A percentile compares a stretch with the other conserved stretches of the same genome.
Conservation (phyloP, 2,888 invertebrate genomes). For the Phalera bucephala region DNA sequence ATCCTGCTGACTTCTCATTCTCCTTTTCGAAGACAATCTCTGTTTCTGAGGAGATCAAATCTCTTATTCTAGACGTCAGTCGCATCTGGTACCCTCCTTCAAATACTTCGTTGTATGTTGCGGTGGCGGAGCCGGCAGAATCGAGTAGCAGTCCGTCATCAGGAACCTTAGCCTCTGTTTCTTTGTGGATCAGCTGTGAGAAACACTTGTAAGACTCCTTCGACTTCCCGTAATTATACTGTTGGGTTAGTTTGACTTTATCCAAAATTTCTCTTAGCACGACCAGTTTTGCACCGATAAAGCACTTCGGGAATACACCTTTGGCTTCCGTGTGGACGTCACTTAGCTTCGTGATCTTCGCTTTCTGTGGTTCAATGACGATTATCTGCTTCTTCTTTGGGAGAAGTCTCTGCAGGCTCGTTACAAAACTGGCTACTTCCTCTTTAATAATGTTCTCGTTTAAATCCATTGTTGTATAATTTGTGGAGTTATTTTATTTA, state of each 20-base stretch:
- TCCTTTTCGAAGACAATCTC: conserved; percentile 65
- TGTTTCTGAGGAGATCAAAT: conserved; percentile 69
- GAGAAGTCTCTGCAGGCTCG: conserved; percentile 60
- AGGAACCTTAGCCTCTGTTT: conserved; percentile 53
- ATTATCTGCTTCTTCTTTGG: conserved; percentile 67
- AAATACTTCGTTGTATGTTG: conserved; percentile 58
- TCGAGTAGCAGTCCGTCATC: conserved; percentile 64
- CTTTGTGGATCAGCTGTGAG: conserved; percentile 63
- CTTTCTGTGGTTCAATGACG: conserved; percentile 44
- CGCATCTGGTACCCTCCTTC: conserved; percentile 59
- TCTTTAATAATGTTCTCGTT: conserved; percentile 66
- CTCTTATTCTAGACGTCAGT: conserved; percentile 65
- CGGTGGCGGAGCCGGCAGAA: conserved; percentile 65
- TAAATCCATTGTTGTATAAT: conserved; percentile 65
- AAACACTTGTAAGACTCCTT: conserved; percentile 63
- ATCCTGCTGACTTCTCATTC: conserved; percentile 50
- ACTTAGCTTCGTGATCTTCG: conserved; percentile 50
- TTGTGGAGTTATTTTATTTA: conserved; percentile 37
- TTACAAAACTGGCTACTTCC: conserved; percentile 64
- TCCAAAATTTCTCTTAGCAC: conserved; percentile 63
- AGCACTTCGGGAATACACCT: conserved; percentile 69
- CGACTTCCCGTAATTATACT: conserved; percentile 67
- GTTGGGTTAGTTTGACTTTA: conserved; percentile 66
- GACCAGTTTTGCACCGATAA: conserved; percentile 64
- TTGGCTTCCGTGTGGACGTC: conserved; percentile 71